Evolutionary conservation across 1,140 invertebrate species (phyloP).

Genomic region (Medauroidea extradentata): DNA sequence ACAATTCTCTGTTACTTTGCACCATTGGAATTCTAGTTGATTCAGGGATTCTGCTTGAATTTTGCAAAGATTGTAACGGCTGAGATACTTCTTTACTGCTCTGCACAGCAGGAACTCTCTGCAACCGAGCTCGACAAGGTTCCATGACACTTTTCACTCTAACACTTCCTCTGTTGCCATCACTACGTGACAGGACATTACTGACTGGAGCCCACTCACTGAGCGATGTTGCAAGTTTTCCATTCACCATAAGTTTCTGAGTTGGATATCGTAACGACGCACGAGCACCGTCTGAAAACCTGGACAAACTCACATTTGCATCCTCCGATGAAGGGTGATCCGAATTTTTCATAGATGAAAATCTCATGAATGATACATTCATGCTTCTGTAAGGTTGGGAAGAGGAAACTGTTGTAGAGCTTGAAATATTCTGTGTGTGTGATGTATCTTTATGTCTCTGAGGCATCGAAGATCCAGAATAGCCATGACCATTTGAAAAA

Average conservation of each 20-base stretch:
- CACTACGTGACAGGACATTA: constrained; percentile 9
- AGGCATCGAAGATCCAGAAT: neutral
- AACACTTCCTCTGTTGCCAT: neutral
- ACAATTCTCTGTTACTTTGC: neutral
- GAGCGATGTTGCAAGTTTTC: constrained; percentile 35
- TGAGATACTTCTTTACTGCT: neutral
- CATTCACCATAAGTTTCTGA: constrained; percentile 48
- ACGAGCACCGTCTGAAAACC: neutral
- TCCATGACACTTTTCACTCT: no score
- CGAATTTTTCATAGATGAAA: constrained; percentile 2
- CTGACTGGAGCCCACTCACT: constrained; percentile 5
- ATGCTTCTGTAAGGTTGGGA: constrained; percentile 13
- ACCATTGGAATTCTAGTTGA: neutral
- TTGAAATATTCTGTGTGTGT: no score
- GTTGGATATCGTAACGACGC: constrained; percentile 39
- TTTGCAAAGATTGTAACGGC: neutral
- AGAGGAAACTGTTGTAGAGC: no score
- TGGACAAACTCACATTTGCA: neutral
- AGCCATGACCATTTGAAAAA: neutral
- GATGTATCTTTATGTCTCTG: no score
- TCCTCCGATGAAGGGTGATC: neutral
- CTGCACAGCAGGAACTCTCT: neutral
- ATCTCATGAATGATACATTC: constrained; percentile 14
- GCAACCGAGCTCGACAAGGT: constrained; percentile 2
- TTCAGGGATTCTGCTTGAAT: neutral